Evolutionary conservation across 1,140 invertebrate species (phyloP).

Genomic region (Aphis craccivora): DNA sequence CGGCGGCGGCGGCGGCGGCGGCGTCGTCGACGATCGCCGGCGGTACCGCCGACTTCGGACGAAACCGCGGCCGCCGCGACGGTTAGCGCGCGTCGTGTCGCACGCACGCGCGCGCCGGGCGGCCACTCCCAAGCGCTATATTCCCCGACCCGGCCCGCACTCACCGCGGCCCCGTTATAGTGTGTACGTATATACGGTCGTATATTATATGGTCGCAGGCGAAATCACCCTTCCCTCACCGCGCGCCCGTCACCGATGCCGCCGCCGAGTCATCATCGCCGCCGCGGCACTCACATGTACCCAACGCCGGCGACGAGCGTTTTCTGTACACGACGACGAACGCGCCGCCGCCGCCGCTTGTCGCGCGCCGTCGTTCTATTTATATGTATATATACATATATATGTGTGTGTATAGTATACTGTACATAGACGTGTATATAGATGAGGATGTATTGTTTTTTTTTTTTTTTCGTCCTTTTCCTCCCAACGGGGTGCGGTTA

Average conservation of each 20-base stretch:
- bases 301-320: neutral
- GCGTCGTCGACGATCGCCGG: neutral
- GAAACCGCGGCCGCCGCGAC: neutral
- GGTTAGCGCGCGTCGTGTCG: neutral
- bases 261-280: neutral
- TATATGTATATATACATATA: neutral
- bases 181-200: too few species aligned
- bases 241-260: neutral
- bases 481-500: neutral
- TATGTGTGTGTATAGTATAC: neutral
- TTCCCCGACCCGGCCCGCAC: neutral
- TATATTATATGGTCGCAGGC: neutral
- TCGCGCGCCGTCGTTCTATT: neutral
- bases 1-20: neutral
- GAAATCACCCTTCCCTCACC: neutral
- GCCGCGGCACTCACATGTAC: neutral
- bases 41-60: constrained; percentile 19
- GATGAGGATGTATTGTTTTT: constrained; percentile 16
- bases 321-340: neutral
- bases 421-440: neutral
- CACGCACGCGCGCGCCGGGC: neutral
- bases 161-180: neutral
- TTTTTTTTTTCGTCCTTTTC: neutral
- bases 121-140: constrained; percentile 14
- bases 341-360: neutral